Evolutionary conservation across 1,140 invertebrate genomes (phyloP).

Genomic region (Brachionus rubens): DNA sequence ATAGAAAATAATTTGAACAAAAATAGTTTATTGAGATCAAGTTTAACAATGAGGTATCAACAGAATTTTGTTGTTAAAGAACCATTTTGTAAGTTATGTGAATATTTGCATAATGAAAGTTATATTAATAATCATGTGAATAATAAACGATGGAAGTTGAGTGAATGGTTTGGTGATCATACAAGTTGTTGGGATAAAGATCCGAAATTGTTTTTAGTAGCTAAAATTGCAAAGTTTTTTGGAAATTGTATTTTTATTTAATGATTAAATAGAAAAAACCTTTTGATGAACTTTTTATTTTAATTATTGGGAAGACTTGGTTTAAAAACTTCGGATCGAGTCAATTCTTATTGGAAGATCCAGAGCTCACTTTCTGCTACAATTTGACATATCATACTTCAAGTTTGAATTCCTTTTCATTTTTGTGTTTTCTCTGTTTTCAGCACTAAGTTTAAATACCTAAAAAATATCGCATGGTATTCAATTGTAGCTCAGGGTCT

Average conservation of each 20-base stretch:
- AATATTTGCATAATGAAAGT: constrained; percentile 21
- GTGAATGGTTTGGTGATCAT: neutral
- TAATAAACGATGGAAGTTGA: neutral
- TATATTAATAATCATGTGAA: constrained; percentile 10
- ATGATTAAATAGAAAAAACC: too few species aligned
- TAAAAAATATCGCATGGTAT: too few species aligned
- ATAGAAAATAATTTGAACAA: neutral
- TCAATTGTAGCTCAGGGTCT: too few species aligned
- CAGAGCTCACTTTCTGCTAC: too few species aligned
- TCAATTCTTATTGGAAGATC: too few species aligned
- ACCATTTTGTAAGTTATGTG: constrained; percentile 18
- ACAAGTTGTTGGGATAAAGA: neutral
- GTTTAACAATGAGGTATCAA: neutral
- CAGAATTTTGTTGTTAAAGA: neutral
- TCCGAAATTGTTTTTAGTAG: neutral
- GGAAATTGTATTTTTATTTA: constrained; percentile 16
- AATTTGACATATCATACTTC: too few species aligned
- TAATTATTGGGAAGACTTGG: too few species aligned
- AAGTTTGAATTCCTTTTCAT: too few species aligned
- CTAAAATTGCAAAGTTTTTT: neutral
- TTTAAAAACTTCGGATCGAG: too few species aligned
- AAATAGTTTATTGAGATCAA: neutral
- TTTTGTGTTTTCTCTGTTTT: too few species aligned
- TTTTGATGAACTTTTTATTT: too few species aligned
- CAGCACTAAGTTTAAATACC: too few species aligned